Conservation (phyloP, 2,888 invertebrate species). For the Drosophila birchii region DNA sequence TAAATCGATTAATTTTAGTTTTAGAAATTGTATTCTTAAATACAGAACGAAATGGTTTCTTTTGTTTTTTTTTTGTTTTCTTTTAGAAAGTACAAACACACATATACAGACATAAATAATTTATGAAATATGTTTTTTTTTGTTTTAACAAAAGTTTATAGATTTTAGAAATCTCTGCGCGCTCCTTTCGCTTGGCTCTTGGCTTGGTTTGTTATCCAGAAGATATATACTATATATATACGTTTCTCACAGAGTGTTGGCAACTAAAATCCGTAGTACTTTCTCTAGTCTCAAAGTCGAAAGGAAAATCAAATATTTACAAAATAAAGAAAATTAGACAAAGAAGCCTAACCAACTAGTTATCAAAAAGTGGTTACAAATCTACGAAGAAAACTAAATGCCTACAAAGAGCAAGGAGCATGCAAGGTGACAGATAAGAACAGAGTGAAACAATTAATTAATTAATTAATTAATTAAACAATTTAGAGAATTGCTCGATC, state of each 20-base stretch:
- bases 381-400: conserved; percentile 71
- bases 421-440: conserved; percentile 59
- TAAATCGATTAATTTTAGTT: conserved; percentile 29
- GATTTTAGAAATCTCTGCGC: conserved; percentile 79
- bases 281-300: conserved; percentile 31
- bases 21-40: conserved; percentile 58
- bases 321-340: conserved; percentile 29
- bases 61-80: conserved; percentile 58
- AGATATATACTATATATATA: conserved; percentile 35
- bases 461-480: conserved; percentile 46
- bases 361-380: conserved; percentile 48
- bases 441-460: conserved; percentile 39
- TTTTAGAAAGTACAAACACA: conserved; percentile 78
- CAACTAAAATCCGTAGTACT: conserved; percentile 62
- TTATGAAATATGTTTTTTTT: conserved; percentile 51
- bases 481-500: conserved; percentile 43
- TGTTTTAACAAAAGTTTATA: conserved; percentile 77
- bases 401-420: conserved; percentile 75
- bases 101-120: conserved; percentile 60
- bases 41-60: conserved; percentile 57
- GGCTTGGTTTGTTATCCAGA: conserved; percentile 62
- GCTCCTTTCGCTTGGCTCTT: conserved; percentile 71
- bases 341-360: conserved; percentile 58
- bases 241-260: conserved; percentile 68
- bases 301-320: conserved; percentile 62